Evolutionary conservation across 2,888 invertebrate genomes (phyloP).

Genomic region (Hypomecis atomaria): DNA sequence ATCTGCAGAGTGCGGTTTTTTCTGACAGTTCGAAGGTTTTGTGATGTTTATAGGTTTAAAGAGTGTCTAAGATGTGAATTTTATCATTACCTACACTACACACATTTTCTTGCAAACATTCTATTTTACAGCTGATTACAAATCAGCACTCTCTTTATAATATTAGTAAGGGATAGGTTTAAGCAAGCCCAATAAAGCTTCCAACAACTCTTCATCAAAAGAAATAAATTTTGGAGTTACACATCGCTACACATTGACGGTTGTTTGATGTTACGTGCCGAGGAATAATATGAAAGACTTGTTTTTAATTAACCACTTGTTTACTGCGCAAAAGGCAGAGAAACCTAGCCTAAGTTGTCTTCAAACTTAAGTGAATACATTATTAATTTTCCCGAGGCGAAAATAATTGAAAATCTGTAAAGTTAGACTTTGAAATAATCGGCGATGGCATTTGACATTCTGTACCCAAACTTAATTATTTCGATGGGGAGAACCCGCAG

Average conservation of each 20-base stretch:
- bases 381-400: conserved; percentile 22
- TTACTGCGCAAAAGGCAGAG: conserved; percentile 20
- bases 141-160: too few relatives aligned
- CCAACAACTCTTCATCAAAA: conserved; percentile 1
- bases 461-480: conserved; percentile 26
- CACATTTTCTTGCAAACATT: too few relatives aligned
- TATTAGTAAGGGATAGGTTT: not conserved
- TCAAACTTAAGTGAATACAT: conserved; percentile 26
- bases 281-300: conserved; percentile 32
- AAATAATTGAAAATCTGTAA: conserved; percentile 23
- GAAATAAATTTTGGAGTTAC: conserved; percentile 28
- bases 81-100: not conserved
- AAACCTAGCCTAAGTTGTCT: conserved; percentile 23
- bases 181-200: not conserved
- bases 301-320: conserved; percentile 38
- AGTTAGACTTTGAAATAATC: conserved; percentile 23
- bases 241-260: conserved; percentile 21
- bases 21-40: conserved; percentile 3
- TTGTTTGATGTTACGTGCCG: conserved; percentile 35
- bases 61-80: too few relatives aligned
- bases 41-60: not conserved
- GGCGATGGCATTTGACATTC: conserved; percentile 27
- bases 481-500: not conserved
- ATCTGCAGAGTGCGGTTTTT: conserved; percentile 16
- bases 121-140: too few relatives aligned